These are phyloP conservation scores for Muntiacus reevesi DNA, from an alignment of 2,113 vertebrate genomes.

Conservation along the genomic window DNA sequence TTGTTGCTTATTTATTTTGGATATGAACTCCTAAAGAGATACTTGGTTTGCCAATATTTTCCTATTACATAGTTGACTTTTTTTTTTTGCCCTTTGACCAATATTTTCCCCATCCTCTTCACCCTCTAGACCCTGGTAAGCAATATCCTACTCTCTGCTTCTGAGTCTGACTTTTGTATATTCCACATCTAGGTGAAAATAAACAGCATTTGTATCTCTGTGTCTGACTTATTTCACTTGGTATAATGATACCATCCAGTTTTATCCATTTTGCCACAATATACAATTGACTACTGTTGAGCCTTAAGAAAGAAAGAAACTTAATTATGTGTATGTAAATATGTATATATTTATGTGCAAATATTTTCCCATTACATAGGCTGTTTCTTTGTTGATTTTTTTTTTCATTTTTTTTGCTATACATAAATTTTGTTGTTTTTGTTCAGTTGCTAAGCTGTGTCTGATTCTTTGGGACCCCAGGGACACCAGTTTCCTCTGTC, in stretches of 20 bases:
- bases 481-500: neutral
- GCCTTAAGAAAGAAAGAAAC: neutral
- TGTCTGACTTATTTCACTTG: neutral
- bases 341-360: neutral
- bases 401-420: neutral
- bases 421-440: neutral
- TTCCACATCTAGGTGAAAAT: neutral
- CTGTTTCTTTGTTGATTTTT: neutral
- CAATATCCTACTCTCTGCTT: neutral
- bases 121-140: neutral
- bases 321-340: neutral
- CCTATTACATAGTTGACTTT: neutral
- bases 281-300: neutral
- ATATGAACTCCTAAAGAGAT: neutral
- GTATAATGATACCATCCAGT: too few relatives aligned
- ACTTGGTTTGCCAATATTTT: neutral
- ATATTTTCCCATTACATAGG: neutral
- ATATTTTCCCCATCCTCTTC: neutral
- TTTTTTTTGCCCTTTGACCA: neutral
- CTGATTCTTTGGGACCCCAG: neutral
- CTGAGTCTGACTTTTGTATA: neutral
- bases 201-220: neutral
- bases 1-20: neutral
- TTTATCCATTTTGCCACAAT: neutral
- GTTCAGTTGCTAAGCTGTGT: neutral